Conservation (phyloP, 2,888 invertebrate genomes). For the Pediacus dermestoides region DNA sequence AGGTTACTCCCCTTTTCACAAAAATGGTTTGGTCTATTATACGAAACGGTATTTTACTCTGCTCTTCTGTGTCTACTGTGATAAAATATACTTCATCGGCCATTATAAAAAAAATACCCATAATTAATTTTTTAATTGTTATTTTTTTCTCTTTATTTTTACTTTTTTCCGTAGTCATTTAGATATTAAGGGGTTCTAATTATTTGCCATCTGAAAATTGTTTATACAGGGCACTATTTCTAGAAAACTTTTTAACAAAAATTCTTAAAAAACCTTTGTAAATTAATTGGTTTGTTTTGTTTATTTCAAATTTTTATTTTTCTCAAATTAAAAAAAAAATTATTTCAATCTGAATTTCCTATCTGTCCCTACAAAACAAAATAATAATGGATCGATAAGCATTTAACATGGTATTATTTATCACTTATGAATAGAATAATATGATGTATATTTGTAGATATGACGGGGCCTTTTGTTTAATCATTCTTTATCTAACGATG, state of each 20-base stretch:
- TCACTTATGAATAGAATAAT: no score
- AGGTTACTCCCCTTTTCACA: constrained; percentile 46
- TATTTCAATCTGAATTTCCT: constrained; percentile 2
- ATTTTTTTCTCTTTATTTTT: no score
- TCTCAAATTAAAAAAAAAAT: constrained; percentile 3
- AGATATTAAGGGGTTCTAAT: no score
- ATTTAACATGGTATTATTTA: constrained; percentile 5
- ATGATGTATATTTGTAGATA: no score
- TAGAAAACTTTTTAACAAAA: no score
- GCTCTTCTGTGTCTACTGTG: constrained; percentile 30
- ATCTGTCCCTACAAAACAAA: no score
- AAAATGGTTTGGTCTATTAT: constrained; percentile 48
- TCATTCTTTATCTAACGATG: no score
- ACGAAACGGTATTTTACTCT: constrained; percentile 46
- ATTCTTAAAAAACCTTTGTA: no score
- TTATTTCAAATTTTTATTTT: constrained; percentile 5
- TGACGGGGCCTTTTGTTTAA: no score
- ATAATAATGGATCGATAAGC: background rate
- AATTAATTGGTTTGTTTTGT: constrained; percentile 8
- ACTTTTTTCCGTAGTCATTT: no score
- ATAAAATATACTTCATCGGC: constrained; percentile 38
- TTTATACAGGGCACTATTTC: no score
- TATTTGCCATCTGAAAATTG: no score
- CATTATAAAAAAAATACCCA: constrained; percentile 21
- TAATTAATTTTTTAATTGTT: background rate